A percentile compares a stretch with the other conserved stretches of the same genome.
These are phyloP conservation scores for Drosophila navojoa DNA, from an alignment of 1,140 invertebrate species.

Conservation along the genomic window DNA sequence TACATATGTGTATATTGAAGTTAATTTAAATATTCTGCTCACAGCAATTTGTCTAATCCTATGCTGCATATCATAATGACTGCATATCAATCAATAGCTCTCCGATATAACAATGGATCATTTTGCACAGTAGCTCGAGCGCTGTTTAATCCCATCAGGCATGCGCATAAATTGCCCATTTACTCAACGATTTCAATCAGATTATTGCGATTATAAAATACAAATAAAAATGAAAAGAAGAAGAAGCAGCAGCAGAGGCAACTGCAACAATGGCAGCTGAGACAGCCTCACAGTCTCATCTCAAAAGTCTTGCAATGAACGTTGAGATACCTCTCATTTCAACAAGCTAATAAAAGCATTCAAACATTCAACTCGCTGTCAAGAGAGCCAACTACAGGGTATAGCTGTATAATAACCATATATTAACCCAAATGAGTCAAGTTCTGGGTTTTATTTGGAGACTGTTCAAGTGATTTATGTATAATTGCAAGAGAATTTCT, in stretches of 20 bases:
- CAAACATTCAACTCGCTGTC: too few species aligned
- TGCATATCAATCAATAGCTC: conserved; percentile 44
- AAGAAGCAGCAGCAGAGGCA: neutral
- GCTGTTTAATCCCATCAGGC: conserved; percentile 44
- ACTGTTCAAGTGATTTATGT: too few species aligned
- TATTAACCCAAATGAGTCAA: too few species aligned
- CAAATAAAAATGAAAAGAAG: conserved; percentile 2
- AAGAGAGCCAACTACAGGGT: too few species aligned
- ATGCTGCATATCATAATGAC: conserved; percentile 43
- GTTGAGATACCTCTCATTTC: conserved; percentile 1
- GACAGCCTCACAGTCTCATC: neutral
- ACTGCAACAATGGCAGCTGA: neutral
- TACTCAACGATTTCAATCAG: conserved; percentile 45
- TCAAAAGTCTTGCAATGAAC: too few species aligned
- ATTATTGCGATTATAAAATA: conserved; percentile 43
- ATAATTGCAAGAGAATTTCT: too few species aligned
- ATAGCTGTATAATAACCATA: too few species aligned
- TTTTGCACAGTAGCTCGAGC: conserved; percentile 45
- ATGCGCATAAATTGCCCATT: conserved; percentile 49
- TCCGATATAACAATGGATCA: conserved; percentile 37
- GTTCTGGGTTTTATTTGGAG: too few species aligned
- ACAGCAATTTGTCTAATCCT: conserved; percentile 32
- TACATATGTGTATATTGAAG: conserved; percentile 1
- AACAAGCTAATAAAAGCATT: too few species aligned
- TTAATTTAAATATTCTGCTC: conserved; percentile 33